Conservation (phyloP, 2,888 invertebrate genomes). For the Hermodice carunculata region DNA sequence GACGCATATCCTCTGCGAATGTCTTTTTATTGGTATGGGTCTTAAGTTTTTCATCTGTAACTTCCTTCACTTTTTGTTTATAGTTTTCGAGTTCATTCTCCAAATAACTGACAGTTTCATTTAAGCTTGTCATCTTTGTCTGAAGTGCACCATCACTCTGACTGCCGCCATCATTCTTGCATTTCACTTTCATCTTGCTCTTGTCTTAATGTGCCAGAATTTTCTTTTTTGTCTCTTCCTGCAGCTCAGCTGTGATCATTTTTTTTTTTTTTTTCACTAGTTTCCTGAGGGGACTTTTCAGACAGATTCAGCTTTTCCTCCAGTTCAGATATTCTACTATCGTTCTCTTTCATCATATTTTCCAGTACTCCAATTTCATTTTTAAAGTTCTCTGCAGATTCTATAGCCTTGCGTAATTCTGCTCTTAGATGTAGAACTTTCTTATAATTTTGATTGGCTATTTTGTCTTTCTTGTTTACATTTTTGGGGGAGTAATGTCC, state of each 20-base stretch:
- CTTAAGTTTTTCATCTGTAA: no score
- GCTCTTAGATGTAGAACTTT: neutral
- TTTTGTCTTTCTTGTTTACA: neutral
- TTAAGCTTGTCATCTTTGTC: no score
- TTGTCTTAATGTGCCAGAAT: no score
- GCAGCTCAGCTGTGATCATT: neutral
- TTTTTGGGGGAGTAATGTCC: slow-evolving; percentile 4
- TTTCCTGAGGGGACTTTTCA: no score
- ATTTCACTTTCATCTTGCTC: no score
- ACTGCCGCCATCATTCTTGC: no score
- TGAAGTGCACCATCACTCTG: no score
- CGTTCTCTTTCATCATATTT: neutral
- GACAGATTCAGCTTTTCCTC: neutral
- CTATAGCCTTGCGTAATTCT: neutral
- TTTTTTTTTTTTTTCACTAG: no score
- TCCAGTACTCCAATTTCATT: neutral
- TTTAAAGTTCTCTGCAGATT: neutral
- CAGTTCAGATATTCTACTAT: neutral
- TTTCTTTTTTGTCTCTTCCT: neutral
- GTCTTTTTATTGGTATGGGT: no score
- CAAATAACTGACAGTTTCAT: neutral
- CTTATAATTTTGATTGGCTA: neutral
- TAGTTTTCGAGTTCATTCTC: slow-evolving; percentile 7
- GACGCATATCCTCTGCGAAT: no score
- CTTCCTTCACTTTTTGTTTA: no score